A percentile compares a stretch with the other conserved stretches of the same genome.
Evolutionary conservation across 2,797 vertebrate genomes (phyloP).

Genomic region (Falco cherrug): DNA sequence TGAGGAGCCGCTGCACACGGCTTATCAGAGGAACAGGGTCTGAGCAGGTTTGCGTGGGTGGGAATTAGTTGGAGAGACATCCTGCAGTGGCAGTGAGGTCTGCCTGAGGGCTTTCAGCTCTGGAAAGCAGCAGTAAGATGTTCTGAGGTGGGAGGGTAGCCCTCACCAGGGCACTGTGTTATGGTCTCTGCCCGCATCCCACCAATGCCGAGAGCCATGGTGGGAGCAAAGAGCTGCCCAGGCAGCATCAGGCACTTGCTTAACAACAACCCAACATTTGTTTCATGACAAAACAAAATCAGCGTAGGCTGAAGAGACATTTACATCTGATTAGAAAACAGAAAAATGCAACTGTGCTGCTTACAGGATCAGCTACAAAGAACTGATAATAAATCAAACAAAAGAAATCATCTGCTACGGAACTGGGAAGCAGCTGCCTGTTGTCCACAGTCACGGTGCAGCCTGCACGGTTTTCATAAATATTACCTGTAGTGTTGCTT

Average conservation of each 20-base stretch:
- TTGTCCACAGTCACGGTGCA: neutral
- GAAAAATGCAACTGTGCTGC: neutral
- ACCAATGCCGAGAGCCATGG: fast-evolving
- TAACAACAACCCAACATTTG: neutral
- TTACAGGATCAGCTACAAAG: neutral
- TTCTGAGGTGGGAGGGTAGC: neutral
- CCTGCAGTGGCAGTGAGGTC: neutral
- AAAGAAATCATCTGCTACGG: neutral
- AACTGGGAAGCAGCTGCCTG: neutral
- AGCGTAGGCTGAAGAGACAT: neutral
- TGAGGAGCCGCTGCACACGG: neutral
- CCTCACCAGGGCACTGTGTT: neutral
- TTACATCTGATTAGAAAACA: neutral
- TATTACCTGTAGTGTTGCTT: neutral
- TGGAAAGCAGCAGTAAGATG: fast-evolving
- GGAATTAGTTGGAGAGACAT: neutral
- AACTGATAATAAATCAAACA: neutral
- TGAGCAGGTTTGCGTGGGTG: neutral
- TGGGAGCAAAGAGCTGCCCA: neutral
- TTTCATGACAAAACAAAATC: neutral
- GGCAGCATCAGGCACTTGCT: neutral
- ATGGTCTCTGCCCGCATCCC: neutral
- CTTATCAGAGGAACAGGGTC: neutral
- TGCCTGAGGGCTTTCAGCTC: neutral
- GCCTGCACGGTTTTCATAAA: neutral